phyloP scores from a whole-genome alignment of 2,888 invertebrate species.

The Leptinotarsa peninsularis region DNA sequence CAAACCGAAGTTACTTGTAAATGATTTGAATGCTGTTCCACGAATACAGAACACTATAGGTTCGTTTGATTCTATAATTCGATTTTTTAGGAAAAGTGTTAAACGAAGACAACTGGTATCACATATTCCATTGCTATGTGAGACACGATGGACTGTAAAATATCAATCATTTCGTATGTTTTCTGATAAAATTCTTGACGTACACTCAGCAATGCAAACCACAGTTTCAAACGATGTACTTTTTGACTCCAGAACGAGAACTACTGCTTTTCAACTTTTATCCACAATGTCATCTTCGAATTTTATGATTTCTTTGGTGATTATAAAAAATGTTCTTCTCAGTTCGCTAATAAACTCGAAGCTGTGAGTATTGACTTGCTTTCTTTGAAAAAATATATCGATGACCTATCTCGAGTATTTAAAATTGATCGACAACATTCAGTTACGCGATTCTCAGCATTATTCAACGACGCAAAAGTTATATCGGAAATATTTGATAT shows the following conservation, averaged over 20 bases:
- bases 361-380: slow-evolving; percentile 21
- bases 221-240: not conserved
- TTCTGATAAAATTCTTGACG: not conserved
- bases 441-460: slow-evolving; percentile 4
- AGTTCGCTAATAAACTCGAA: slow-evolving; percentile 14
- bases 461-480: slow-evolving; percentile 11
- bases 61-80: not conserved
- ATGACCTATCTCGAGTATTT: not conserved
- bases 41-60: not conserved
- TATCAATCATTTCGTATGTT: not conserved
- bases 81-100: not conserved
- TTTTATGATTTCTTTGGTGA: slow-evolving; percentile 10
- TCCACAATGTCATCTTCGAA: slow-evolving; percentile 11
- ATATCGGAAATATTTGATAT: slow-evolving; percentile 1
- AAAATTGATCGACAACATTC: not conserved
- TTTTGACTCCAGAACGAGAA: not conserved
- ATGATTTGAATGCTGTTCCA: not conserved
- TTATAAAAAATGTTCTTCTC: slow-evolving; percentile 11
- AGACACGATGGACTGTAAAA: not conserved
- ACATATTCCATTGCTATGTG: slow-evolving; percentile 4
- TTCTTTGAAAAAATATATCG: slow-evolving; percentile 12
- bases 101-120: not conserved
- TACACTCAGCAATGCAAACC: not conserved
- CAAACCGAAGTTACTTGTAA: not conserved
- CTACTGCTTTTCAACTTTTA: not conserved